phyloP scores from a whole-genome alignment of 2,888 invertebrate genomes.

The Drosophila greeni region DNA sequence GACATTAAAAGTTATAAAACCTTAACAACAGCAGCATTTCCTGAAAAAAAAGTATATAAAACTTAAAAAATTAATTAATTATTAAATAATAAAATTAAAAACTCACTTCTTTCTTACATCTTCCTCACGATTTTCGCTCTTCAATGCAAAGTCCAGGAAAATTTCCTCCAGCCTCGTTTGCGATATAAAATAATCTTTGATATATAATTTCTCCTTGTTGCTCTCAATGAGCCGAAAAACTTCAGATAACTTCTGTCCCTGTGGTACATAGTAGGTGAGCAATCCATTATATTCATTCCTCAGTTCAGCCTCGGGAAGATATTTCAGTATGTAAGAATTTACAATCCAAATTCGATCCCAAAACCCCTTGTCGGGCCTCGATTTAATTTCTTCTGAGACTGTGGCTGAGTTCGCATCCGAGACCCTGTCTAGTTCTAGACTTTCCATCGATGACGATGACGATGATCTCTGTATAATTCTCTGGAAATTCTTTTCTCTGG shows the following conservation, averaged over 20 bases:
- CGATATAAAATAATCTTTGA: constrained; percentile 87
- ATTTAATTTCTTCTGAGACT: background rate
- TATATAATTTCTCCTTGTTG: constrained; percentile 80
- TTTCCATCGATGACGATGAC: background rate
- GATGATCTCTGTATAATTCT: background rate
- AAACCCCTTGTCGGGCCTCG: background rate
- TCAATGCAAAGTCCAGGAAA: constrained; percentile 82
- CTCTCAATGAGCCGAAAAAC: constrained; percentile 85
- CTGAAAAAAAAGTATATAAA: background rate
- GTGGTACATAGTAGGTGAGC: constrained; percentile 83
- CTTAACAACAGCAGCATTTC: constrained; percentile 5
- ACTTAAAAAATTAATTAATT: too few species aligned
- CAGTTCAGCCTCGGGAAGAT: constrained; percentile 16
- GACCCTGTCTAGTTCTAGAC: too few species aligned
- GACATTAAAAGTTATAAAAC: background rate
- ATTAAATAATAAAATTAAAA: too few species aligned
- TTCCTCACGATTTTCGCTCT: background rate
- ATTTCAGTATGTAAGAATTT: constrained; percentile 21
- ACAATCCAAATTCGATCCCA: constrained; percentile 2
- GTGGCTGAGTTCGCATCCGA: background rate
- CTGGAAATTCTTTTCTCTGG: constrained; percentile 1
- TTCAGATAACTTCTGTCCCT: constrained; percentile 81
- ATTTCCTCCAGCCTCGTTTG: constrained; percentile 89
- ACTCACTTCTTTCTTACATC: background rate
- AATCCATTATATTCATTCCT: constrained; percentile 84